Base-by-base conservation (phyloP, 2,888 invertebrate genomes). In the Clivina fossor region DNA sequence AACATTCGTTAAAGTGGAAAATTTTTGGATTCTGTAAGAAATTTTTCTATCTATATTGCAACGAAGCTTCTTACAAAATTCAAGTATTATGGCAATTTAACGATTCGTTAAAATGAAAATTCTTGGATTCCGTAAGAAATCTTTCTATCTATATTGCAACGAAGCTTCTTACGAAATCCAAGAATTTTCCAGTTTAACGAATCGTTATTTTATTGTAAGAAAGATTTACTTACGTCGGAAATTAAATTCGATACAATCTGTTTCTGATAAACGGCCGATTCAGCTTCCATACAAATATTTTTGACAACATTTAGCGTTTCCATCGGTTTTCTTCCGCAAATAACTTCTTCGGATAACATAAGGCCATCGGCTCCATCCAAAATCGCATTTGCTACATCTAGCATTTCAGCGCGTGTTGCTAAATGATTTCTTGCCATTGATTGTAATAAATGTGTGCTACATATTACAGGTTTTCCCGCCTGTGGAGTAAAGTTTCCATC, bases 321-420 rank as follows among this genome's bases (percentile, higher is more conserved):
- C 60, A 92, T 67, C 4, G 86, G 86, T 69, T 85, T 86, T 18
- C 80, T 79, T 44, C 89, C 88, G 69, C 87, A 86, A 19, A 88
- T 86, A 0, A 88, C 88, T 70, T 90, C 88, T 59, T 87, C 86
- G n/a, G 86, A 82, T 68, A 95, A 78, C 81, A 94, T 84, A 47
- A 94, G 83, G 64, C 92, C 92, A 72, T 94, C 94, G 32, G 86
- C 88, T 3, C 94, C 94, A 73, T 95, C 94, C 16, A 93, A 76
- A 33, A 96, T 84, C 8, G 93, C 85, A 73, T 94, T 94, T 16
- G 93, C 93, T n/a, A 95, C 90, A 70, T 94, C 93, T 15, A 88
- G 83, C n/a, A 84, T 80, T 74, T 90, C 90, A 9, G 89, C 86
- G 73, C 82, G 82, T 49, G 85, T 91, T 61, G 84, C 88, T 59